phyloP scores from a whole-genome alignment of 2,797 vertebrate genomes.

The Hypotaenidia okinawae region DNA sequence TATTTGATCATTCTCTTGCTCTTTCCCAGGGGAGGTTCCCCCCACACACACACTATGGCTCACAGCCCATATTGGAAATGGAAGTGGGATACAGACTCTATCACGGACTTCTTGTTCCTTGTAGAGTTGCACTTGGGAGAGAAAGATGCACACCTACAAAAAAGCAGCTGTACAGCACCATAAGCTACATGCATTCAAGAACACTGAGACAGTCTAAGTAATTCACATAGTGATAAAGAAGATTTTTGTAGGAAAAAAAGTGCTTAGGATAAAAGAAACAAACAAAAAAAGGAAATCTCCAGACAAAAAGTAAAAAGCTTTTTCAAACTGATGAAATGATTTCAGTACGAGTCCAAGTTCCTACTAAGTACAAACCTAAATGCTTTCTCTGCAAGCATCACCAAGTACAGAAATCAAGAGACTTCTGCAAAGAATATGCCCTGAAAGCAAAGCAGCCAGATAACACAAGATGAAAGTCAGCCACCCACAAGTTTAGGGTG shows the following conservation, averaged over 20 bases:
- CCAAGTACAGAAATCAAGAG: slow-evolving; percentile 66
- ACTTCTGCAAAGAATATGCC: slow-evolving; percentile 59
- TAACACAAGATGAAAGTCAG: slow-evolving; percentile 59
- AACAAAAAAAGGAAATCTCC: slow-evolving; percentile 42
- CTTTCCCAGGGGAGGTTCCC: not conserved
- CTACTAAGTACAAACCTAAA: slow-evolving; percentile 68
- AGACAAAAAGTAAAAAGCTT: slow-evolving; percentile 54
- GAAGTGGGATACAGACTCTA: not conserved
- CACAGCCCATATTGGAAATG: not conserved
- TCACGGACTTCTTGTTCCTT: not conserved
- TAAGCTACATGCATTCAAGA: slow-evolving; percentile 18
- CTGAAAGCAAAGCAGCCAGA: slow-evolving; percentile 61
- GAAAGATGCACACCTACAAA: slow-evolving; percentile 11
- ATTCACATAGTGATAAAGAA: slow-evolving; percentile 43
- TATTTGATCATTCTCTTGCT: not conserved
- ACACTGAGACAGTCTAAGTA: slow-evolving; percentile 28
- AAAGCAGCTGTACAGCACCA: slow-evolving; percentile 7
- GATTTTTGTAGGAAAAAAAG: slow-evolving; percentile 15
- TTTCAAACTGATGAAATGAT: slow-evolving; percentile 60
- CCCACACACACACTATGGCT: not conserved
- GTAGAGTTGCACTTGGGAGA: not conserved
- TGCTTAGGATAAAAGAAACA: slow-evolving; percentile 55
- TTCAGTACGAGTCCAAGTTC: slow-evolving; percentile 51
- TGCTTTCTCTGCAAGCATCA: slow-evolving; percentile 52
- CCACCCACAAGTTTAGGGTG: slow-evolving; percentile 63